These are phyloP conservation scores for Passerculus sandwichensis DNA, from an alignment of 2,797 vertebrate genomes.

Conservation along the genomic window DNA sequence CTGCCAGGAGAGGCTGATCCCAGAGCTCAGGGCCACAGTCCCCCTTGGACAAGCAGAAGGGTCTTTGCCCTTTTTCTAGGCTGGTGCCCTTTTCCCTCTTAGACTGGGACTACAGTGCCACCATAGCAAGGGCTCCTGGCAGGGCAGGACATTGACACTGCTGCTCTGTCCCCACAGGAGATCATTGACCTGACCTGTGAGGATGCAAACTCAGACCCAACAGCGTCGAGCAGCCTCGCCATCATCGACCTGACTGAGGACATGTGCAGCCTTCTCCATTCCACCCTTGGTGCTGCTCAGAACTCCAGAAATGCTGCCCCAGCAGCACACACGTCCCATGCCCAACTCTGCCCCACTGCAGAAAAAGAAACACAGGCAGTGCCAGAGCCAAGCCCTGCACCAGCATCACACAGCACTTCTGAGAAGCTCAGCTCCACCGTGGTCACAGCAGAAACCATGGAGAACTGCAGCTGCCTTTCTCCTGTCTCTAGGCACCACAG, in stretches of 20 bases:
- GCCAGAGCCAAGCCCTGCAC: background rate
- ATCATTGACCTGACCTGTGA: conserved; percentile 76
- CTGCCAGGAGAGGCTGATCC: background rate
- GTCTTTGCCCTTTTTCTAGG: background rate
- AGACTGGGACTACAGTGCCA: no score
- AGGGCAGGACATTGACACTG: background rate
- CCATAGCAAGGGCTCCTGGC: background rate
- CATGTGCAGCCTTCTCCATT: background rate
- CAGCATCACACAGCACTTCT: background rate
- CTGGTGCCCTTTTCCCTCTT: background rate
- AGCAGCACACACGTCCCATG: background rate
- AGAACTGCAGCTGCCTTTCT: background rate
- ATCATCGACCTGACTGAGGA: conserved; percentile 74
- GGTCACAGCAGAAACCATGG: background rate
- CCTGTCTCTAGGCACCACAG: background rate
- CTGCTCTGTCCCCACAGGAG: conserved; percentile 65
- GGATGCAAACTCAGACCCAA: conserved; percentile 7
- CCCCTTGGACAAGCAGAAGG: background rate
- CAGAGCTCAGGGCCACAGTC: background rate
- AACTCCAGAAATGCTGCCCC: background rate
- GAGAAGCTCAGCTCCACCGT: background rate
- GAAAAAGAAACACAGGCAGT: background rate
- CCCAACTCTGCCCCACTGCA: background rate
- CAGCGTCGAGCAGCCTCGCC: background rate
- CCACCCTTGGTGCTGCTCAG: background rate